Percentiles rank a stretch among this genome's conserved stretches.
Conservation (phyloP, 2,113 vertebrate genomes). For the Eretmodus cyanostictus region DNA sequence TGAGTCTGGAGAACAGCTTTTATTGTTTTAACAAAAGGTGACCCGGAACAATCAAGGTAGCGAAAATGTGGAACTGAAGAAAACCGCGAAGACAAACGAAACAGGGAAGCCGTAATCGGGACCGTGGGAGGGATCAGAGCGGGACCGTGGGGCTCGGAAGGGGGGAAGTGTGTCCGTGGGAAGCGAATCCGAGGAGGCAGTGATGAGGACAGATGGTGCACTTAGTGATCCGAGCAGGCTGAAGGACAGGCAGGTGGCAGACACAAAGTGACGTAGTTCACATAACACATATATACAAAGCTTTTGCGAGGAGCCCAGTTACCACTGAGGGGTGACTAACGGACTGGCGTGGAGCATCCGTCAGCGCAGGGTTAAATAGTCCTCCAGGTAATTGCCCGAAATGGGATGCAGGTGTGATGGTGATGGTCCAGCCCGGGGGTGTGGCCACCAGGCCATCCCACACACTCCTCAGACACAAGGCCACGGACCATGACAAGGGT, state of each 20-base stretch:
- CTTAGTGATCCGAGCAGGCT: background rate
- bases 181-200: background rate
- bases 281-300: background rate
- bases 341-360: background rate
- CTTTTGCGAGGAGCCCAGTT: background rate
- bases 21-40: background rate
- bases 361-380: background rate
- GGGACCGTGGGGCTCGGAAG: background rate
- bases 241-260: background rate
- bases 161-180: background rate
- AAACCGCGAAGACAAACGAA: background rate
- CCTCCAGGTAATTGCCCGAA: background rate
- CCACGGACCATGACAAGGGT: background rate
- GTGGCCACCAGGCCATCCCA: background rate
- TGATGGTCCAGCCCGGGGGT: background rate
- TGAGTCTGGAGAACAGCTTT: background rate
- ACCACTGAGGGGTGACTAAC: background rate
- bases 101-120: background rate
- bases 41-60: background rate
- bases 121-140: background rate
- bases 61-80: background rate
- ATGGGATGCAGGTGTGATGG: background rate
- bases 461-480: background rate
- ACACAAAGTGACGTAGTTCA: background rate
- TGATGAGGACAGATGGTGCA: background rate